A percentile compares a stretch with the other conserved stretches of the same genome.
Conservation (phyloP, 1,140 invertebrate species). For the Limonius californicus region DNA sequence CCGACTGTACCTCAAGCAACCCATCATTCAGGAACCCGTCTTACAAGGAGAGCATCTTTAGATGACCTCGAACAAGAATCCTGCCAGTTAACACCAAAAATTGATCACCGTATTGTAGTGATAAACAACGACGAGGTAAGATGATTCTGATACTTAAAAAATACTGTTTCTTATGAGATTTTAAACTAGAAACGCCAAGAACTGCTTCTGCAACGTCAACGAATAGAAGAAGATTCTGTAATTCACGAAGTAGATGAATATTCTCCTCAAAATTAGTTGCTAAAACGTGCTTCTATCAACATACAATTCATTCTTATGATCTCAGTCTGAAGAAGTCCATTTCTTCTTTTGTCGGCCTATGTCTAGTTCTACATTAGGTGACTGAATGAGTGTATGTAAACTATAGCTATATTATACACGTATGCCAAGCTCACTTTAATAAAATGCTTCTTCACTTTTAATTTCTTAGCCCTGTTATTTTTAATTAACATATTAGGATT, state of each 20-base stretch:
- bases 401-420: too few relatives aligned
- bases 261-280: conserved; percentile 49
- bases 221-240: conserved; percentile 57
- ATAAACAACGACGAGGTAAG: conserved; percentile 64
- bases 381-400: too few relatives aligned
- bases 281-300: neutral
- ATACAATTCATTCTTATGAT: too few relatives aligned
- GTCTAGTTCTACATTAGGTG: neutral
- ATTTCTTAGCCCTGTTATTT: too few relatives aligned
- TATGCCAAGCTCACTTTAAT: too few relatives aligned
- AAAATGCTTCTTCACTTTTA: too few relatives aligned
- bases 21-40: conserved; percentile 43
- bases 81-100: conserved; percentile 68
- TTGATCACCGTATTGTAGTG: conserved; percentile 73
- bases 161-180: neutral
- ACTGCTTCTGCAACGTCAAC: conserved; percentile 51
- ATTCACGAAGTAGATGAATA: conserved; percentile 60
- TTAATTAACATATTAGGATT: too few relatives aligned
- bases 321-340: too few relatives aligned
- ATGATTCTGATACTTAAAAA: conserved; percentile 4
- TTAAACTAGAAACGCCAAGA: conserved; percentile 52
- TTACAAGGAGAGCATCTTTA: conserved; percentile 66
- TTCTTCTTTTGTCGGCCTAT: neutral
- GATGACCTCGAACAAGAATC: conserved; percentile 74
- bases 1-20: conserved; percentile 22